These are phyloP conservation scores for Callorhinus ursinus DNA, from an alignment of 2,113 vertebrate species.

Conservation along the genomic window DNA sequence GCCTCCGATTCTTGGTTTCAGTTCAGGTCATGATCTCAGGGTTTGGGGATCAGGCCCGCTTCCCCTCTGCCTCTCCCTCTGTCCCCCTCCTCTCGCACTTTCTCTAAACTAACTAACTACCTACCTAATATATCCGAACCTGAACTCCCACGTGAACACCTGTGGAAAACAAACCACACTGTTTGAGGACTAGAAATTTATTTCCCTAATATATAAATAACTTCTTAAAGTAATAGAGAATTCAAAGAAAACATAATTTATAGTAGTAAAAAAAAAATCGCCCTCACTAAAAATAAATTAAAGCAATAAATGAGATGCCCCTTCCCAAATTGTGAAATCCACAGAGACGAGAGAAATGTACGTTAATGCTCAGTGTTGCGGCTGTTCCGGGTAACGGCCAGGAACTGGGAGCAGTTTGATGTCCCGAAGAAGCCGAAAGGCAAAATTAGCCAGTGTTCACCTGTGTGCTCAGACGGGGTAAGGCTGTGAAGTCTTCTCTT, in stretches of 20 bases:
- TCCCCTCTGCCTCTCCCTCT: background rate
- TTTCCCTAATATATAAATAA: background rate
- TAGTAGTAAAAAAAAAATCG: background rate
- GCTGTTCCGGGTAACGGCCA: fast-evolving
- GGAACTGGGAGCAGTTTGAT: fast-evolving
- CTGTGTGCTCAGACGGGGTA: fast-evolving
- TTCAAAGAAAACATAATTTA: background rate
- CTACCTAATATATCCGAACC: background rate
- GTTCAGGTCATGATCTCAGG: background rate
- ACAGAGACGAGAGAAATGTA: background rate
- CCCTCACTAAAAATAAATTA: background rate
- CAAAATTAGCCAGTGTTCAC: fast-evolving
- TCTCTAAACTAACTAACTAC: background rate
- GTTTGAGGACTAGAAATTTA: background rate
- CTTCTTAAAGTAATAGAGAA: background rate
- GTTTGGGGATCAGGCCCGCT: background rate
- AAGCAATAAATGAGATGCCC: background rate
- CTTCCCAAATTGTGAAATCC: background rate
- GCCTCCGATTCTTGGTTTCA: background rate
- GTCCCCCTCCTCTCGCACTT: background rate
- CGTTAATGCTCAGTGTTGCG: fast-evolving
- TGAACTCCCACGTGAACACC: background rate
- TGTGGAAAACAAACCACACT: background rate
- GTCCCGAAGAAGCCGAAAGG: fast-evolving
- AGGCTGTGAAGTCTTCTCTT: background rate